Evolutionary conservation across 2,113 vertebrate genomes (phyloP).

Genomic region (Gambusia affinis): DNA sequence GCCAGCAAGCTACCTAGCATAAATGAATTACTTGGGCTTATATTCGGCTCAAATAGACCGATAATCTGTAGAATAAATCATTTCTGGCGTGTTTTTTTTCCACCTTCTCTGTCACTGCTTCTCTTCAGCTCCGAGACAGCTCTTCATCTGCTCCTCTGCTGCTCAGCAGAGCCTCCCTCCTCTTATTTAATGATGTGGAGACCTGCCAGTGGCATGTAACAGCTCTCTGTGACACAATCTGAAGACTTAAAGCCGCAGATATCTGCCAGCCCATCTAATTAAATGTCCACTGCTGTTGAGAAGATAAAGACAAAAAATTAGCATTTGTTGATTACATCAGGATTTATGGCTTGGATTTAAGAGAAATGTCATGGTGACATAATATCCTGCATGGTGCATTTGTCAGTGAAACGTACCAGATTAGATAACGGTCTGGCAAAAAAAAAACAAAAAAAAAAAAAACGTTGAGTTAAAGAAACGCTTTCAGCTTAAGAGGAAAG

Average conservation of each 20-base stretch:
- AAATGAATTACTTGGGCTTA: slow-evolving; percentile 13
- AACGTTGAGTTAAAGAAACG: background rate
- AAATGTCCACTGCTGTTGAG: slow-evolving; percentile 22
- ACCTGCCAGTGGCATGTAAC: slow-evolving; percentile 36
- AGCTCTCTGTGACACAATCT: slow-evolving; percentile 36
- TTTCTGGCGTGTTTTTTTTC: slow-evolving; percentile 1
- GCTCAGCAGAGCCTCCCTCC: slow-evolving; percentile 22
- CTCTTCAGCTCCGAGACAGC: slow-evolving; percentile 20
- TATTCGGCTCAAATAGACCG: slow-evolving; percentile 33
- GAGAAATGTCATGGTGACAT: slow-evolving; percentile 12
- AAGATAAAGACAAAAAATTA: slow-evolving; percentile 28
- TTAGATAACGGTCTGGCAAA: slow-evolving; percentile 7
- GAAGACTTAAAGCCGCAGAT: slow-evolving; percentile 14
- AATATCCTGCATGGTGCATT: slow-evolving; percentile 14
- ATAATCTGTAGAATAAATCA: slow-evolving; percentile 47
- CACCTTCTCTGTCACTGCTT: slow-evolving; percentile 4
- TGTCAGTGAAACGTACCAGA: slow-evolving; percentile 1
- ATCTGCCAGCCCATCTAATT: slow-evolving; percentile 37
- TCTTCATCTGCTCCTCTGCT: slow-evolving; percentile 20
- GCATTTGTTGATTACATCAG: background rate
- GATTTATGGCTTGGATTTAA: slow-evolving; percentile 16
- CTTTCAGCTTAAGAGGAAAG: background rate
- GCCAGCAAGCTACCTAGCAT: background rate
- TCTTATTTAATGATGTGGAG: slow-evolving; percentile 35
- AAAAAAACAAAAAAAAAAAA: too few relatives aligned